phyloP scores from a whole-genome alignment of 2,888 invertebrate species.

The Dorcus hopei region DNA sequence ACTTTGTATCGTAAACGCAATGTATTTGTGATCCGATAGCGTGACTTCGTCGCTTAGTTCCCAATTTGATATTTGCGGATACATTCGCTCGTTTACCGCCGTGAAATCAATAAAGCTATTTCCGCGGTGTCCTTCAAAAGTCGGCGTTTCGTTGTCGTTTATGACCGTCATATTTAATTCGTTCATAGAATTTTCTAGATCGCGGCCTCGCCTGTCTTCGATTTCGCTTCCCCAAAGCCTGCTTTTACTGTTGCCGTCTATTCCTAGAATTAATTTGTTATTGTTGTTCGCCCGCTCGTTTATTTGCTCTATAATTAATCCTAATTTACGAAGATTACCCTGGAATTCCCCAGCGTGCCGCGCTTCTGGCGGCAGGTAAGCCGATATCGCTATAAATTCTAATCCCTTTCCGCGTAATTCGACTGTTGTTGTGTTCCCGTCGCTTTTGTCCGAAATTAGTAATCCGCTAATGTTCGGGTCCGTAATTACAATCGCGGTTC shows the following conservation, averaged over 20 bases:
- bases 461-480: background rate
- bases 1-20: background rate
- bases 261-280: background rate
- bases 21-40: background rate
- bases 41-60: background rate
- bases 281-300: too few species aligned
- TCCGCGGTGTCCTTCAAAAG: background rate
- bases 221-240: background rate
- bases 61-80: background rate
- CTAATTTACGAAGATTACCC: background rate
- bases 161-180: background rate
- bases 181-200: background rate
- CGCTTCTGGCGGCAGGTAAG: background rate
- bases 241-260: background rate
- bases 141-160: background rate
- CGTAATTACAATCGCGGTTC: background rate
- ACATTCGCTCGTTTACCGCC: background rate
- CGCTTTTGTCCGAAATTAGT: background rate
- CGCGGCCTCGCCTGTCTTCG: background rate
- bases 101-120: background rate
- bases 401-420: background rate
- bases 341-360: background rate
- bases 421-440: background rate
- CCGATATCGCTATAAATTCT: background rate
- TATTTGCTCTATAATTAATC: too few species aligned